Base-by-base conservation (phyloP, 2,797 vertebrate genomes). In the Geotrypetes seraphini region DNA sequence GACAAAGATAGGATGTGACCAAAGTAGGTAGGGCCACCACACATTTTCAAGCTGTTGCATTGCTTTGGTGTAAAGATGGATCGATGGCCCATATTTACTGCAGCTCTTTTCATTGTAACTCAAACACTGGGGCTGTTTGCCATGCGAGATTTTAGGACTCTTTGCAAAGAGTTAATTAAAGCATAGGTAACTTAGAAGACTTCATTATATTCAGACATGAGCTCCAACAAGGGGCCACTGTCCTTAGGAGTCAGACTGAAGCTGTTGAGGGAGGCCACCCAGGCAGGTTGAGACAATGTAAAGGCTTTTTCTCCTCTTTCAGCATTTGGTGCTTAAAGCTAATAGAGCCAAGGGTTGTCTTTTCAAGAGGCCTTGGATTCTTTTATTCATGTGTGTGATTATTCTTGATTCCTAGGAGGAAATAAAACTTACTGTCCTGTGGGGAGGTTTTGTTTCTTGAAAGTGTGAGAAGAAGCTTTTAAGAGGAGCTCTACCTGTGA, bases 181-280 rank as follows among this genome's bases (percentile, higher is more conserved):
- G 53, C 24, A 31, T 38, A 60, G 16, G 7, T 42, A 44, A 24
- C 10, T 17, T 45, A 46, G 22, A 33, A 49, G 16, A 30, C 18
- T 51, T 50, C 25, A 16, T 49, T 48, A 38, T 21, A 38, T 44
- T 54, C 25, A 44, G 14, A 19, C 16, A 7, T 11, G 16, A 44
- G 18, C 44, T 54, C 24, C 6, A 42, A 31, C 43, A 40, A 35
- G 23, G 16, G 4, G 42, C 10, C 13, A 24, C 29, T 5, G 8
- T 23, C 37, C 42, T 29, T 47, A 13, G 26, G 24, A 38, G 36
- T 40, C 21, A 26, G 24, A 38, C 36, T 40, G 21, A 18, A 14
- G 10, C 51, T 53, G 20, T 50, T 13, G 11, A 53, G n/a, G 31
- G 51, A 33, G 19, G 57, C 36, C 10, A 38, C 42, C 39, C 36